Percentiles rank a stretch among this genome's conserved stretches.
phyloP scores from a whole-genome alignment of 2,113 vertebrate species.

The Semicossyphus pulcher region DNA sequence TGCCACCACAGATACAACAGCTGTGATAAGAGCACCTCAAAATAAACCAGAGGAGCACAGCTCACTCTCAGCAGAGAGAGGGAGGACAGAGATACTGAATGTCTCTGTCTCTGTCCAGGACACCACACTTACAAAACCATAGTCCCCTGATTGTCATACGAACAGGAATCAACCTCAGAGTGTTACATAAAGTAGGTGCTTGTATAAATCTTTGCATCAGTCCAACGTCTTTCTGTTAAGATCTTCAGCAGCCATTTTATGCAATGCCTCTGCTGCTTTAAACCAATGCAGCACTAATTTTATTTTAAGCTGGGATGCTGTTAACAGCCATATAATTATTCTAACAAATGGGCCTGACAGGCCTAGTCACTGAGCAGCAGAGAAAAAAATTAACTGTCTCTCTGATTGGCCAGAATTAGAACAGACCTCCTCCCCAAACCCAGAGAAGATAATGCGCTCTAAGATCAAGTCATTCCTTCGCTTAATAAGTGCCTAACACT shows the following conservation, averaged over 20 bases:
- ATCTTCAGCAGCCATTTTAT: constrained; percentile 39
- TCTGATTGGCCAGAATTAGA: constrained; percentile 65
- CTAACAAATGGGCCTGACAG: constrained; percentile 66
- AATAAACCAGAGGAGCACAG: constrained; percentile 78
- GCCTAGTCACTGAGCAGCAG: constrained; percentile 46
- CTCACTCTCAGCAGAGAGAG: constrained; percentile 52
- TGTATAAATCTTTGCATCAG: neutral
- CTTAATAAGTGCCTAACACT: constrained; percentile 2
- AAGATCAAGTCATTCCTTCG: constrained; percentile 14
- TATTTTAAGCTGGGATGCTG: constrained; percentile 53
- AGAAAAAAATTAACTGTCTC: constrained; percentile 21
- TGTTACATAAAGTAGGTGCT: neutral
- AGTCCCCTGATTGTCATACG: neutral
- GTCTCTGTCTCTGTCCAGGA: constrained; percentile 69
- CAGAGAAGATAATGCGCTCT: constrained; percentile 13
- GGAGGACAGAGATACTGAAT: constrained; percentile 33
- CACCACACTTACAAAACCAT: constrained; percentile 40
- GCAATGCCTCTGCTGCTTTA: constrained; percentile 36
- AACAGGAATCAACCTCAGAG: neutral
- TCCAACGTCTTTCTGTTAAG: neutral
- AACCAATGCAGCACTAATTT: constrained; percentile 36
- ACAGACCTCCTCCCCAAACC: constrained; percentile 43
- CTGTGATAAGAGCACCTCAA: constrained; percentile 84
- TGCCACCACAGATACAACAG: constrained; percentile 77
- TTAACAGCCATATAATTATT: constrained; percentile 71